A percentile compares a stretch with the other conserved stretches of the same genome.
These are phyloP conservation scores for Noturus placidus DNA, from an alignment of 2,113 vertebrate genomes.

Conservation along the genomic window DNA sequence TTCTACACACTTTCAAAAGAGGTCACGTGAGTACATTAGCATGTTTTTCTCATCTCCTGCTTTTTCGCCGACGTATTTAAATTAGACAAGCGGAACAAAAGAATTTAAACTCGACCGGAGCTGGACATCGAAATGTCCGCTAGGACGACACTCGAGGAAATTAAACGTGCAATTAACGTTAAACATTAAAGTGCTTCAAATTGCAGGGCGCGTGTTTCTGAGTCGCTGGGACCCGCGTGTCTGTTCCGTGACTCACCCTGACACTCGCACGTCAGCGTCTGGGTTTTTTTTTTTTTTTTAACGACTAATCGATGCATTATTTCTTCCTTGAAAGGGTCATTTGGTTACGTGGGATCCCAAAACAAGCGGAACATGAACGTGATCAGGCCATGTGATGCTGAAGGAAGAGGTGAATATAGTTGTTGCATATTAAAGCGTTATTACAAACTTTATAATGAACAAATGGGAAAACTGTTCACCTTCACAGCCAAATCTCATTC, in stretches of 20 bases:
- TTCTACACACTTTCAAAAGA: neutral
- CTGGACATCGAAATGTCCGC: neutral
- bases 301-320: neutral
- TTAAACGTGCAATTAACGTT: conserved; percentile 7
- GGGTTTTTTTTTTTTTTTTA: neutral
- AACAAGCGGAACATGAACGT: neutral
- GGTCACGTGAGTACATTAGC: conserved; percentile 17
- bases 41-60: conserved; percentile 16
- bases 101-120: neutral
- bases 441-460: neutral
- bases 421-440: too few relatives aligned
- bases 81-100: neutral
- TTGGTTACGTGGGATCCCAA: neutral
- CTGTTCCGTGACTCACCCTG: neutral
- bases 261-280: conserved; percentile 2
- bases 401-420: neutral
- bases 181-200: conserved; percentile 28
- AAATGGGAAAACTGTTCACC: neutral
- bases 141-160: neutral
- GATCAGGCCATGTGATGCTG: neutral
- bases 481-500: too few relatives aligned
- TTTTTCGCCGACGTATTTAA: neutral
- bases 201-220: neutral
- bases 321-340: neutral
- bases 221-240: neutral